phyloP scores from a whole-genome alignment of 2,888 invertebrate species.

The Galerucella calmariensis region DNA sequence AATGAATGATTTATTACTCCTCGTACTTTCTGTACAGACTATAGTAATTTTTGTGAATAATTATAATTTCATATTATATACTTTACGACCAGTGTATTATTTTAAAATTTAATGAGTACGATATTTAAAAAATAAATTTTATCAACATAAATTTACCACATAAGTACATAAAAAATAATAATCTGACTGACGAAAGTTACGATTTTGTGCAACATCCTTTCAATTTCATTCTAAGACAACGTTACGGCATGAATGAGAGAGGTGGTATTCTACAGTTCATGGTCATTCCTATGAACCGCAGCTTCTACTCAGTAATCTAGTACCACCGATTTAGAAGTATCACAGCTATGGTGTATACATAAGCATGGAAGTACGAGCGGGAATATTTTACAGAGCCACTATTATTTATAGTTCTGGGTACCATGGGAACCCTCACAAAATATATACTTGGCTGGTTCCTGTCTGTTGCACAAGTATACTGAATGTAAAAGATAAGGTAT shows the following conservation, averaged over 20 bases:
- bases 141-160: too few relatives aligned
- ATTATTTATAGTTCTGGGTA: neutral
- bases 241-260: neutral
- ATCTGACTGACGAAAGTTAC: too few relatives aligned
- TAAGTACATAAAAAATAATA: too few relatives aligned
- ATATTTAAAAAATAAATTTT: too few relatives aligned
- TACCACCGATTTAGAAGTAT: neutral
- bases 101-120: too few relatives aligned
- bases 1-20: too few relatives aligned
- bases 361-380: neutral
- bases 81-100: too few relatives aligned
- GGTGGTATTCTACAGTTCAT: conserved; percentile 1
- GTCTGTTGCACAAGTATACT: conserved; percentile 6
- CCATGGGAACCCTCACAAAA: neutral
- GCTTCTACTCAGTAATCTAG: neutral
- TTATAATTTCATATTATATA: too few relatives aligned
- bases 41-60: too few relatives aligned
- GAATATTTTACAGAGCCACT: neutral
- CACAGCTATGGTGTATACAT: neutral
- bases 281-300: conserved; percentile 1
- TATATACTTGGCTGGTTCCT: neutral
- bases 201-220: conserved; percentile 4
- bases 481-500: conserved; percentile 5
- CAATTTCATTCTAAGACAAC: neutral
- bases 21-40: too few relatives aligned